phyloP scores from a whole-genome alignment of 2,113 vertebrate genomes.

The Neoarius graeffei region DNA sequence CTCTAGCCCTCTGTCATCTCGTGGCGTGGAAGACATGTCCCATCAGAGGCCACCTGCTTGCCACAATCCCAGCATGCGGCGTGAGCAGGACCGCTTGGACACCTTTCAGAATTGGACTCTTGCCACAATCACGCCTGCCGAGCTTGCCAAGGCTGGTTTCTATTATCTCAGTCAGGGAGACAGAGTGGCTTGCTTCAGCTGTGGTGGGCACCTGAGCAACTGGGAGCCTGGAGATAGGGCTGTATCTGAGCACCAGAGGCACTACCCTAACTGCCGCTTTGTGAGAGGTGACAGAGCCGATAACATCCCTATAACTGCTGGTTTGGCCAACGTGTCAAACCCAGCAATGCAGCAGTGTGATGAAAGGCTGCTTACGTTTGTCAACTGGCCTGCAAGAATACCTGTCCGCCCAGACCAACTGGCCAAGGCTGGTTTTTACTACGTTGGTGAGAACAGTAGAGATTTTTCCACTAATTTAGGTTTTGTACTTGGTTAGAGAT shows the following conservation, averaged over 20 bases:
- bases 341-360: constrained; percentile 88
- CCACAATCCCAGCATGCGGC: constrained; percentile 80
- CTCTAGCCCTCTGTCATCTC: constrained; percentile 75
- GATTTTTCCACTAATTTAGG: not conserved
- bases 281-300: constrained; percentile 78
- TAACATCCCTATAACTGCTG: constrained; percentile 69
- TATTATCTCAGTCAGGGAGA: constrained; percentile 90
- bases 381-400: constrained; percentile 88
- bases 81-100: constrained; percentile 85
- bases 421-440: constrained; percentile 95
- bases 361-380: constrained; percentile 86
- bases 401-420: constrained; percentile 90
- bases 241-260: constrained; percentile 87
- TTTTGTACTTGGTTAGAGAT: not conserved
- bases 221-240: constrained; percentile 97
- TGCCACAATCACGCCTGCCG: constrained; percentile 80
- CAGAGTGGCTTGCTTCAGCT: constrained; percentile 90
- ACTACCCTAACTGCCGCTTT: constrained; percentile 91
- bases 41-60: constrained; percentile 74
- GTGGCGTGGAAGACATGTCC: constrained; percentile 78
- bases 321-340: constrained; percentile 84
- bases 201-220: constrained; percentile 89
- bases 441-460: constrained; percentile 81
- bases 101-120: constrained; percentile 85
- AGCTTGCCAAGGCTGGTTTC: constrained; percentile 93